Evolutionary conservation across 2,888 invertebrate genomes (phyloP).

Genomic region (Lasiommata megera): DNA sequence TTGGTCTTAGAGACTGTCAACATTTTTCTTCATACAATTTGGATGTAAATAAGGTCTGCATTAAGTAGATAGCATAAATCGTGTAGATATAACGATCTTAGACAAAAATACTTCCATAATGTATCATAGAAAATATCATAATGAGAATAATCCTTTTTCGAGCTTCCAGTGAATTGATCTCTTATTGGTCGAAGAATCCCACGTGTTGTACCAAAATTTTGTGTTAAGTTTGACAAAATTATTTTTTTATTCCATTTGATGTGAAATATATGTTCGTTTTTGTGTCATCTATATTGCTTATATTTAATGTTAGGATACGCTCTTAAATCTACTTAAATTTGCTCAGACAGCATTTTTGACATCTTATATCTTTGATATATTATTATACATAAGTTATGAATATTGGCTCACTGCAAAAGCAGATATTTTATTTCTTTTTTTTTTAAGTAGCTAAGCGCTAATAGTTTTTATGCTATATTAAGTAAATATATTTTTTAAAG

Average conservation of each 20-base stretch:
- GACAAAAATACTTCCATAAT: background rate
- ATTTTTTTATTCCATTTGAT: slow-evolving; percentile 17
- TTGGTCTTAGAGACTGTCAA: background rate
- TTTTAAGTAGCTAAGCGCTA: background rate
- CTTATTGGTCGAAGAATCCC: slow-evolving; percentile 22
- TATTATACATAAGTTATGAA: background rate
- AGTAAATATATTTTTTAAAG: background rate
- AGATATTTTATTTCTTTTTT: background rate
- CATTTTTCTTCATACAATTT: background rate
- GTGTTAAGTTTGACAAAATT: slow-evolving; percentile 23
- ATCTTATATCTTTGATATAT: slow-evolving; percentile 16
- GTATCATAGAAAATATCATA: background rate
- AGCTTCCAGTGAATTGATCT: slow-evolving; percentile 22
- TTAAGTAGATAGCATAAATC: background rate
- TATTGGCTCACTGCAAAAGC: background rate
- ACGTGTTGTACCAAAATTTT: slow-evolving; percentile 23
- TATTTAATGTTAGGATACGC: slow-evolving; percentile 16
- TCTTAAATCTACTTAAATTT: slow-evolving; percentile 32
- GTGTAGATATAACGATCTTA: background rate
- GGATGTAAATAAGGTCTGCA: background rate
- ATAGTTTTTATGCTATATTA: background rate
- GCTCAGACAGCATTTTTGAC: slow-evolving; percentile 41
- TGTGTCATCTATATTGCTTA: background rate
- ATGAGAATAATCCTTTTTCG: background rate
- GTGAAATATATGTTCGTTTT: slow-evolving; percentile 3